Base-by-base conservation (phyloP, 2,888 invertebrate species). In the Chaetogeoica ovagalla region DNA sequence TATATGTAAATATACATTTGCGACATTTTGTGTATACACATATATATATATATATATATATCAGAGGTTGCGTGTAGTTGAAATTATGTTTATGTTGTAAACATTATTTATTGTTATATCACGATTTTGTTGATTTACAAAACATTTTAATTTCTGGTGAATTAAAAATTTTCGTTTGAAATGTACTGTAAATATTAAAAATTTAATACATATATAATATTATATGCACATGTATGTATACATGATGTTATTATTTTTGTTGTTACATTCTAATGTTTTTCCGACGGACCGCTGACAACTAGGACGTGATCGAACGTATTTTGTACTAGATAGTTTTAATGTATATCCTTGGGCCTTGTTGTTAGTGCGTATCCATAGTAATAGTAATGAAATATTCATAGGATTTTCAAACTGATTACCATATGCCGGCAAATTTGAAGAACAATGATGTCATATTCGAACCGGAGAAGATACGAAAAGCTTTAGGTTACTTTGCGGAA, bases 321-420 rank as follows among this genome's bases (percentile, higher is more conserved):
- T 52, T 48, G 30, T 15, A 30, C 9, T 48, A 48, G 60, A 52
- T 30, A 69, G 43, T 63, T n/a, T 37, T 37, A n/a, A 9, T 30
- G 62, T 48, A 52, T 19, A 77, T 19, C 19, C 4, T 70, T 70
- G 77, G 70, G 19, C 19, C 4, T 70, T 70, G 77, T 77, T 77
- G 70, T 77, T 70, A 17, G 59, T 21, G 19, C 62, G 77, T 77
- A 70, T 77, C 77, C 77, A 77, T 77, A 77, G 77, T 70, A 70
- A 77, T 70, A 23, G 55, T 55, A 11, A 76, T 77, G 17, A 77
- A 77, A 70, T 62, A 77, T 77, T 77, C 52, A 77, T 55, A 77
- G 77, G 69, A 39, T 8, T 70, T 70, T 60, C 77, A 39, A 70
- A 39, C 77, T 62, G 70, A 70, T 62, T 62, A 62, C 52, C 77